A percentile compares a stretch with the other conserved stretches of the same genome.
Evolutionary conservation across 2,113 vertebrate genomes (phyloP).

Genomic region (Orycteropus afer): DNA sequence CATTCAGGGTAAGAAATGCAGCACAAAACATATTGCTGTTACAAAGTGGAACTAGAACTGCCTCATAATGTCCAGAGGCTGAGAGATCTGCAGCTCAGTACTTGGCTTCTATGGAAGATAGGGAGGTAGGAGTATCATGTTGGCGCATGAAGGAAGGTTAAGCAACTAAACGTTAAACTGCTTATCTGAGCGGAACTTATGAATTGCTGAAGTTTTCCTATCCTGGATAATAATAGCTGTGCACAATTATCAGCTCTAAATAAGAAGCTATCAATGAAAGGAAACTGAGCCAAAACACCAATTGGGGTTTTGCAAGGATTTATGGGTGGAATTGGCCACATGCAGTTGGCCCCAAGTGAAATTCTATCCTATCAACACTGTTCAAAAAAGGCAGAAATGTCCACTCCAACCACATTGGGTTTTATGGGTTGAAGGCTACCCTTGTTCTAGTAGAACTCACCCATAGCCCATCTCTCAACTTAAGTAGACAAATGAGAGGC

Average conservation of each 20-base stretch:
- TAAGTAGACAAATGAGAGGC: background rate
- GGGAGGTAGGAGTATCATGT: background rate
- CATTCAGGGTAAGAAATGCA: background rate
- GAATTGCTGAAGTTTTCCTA: constrained; percentile 13
- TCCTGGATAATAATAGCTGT: constrained; percentile 35
- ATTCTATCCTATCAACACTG: background rate
- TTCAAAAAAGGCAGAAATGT: background rate
- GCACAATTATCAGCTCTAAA: constrained; percentile 54
- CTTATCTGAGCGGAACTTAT: constrained; percentile 62
- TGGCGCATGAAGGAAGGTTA: background rate
- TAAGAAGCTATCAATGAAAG: constrained; percentile 33
- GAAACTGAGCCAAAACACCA: background rate
- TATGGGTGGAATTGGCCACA: constrained; percentile 22
- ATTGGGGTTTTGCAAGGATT: constrained; percentile 15
- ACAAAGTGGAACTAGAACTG: background rate
- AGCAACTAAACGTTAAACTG: constrained; percentile 40
- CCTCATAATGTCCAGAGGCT: background rate
- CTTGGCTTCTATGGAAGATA: background rate
- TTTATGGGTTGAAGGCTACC: background rate
- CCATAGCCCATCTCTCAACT: background rate
- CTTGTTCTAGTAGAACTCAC: background rate
- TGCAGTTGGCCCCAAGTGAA: background rate
- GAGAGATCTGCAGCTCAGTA: background rate
- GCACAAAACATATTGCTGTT: background rate
- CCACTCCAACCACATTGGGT: background rate